Evolutionary conservation across 2,797 vertebrate genomes (phyloP).

Genomic region (Clangula hyemalis): DNA sequence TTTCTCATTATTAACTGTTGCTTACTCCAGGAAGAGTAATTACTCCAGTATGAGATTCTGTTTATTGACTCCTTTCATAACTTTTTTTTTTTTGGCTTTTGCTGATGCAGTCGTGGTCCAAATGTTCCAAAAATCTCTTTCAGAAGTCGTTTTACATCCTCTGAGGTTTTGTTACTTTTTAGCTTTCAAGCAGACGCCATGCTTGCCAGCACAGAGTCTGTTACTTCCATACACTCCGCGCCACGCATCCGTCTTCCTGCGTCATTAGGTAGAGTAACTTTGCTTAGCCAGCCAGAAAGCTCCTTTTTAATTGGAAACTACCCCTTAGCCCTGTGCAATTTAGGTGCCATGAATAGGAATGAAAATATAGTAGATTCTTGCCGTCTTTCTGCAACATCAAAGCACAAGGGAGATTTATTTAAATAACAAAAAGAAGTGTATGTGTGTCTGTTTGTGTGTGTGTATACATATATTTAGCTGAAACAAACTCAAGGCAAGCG

Average conservation of each 20-base stretch:
- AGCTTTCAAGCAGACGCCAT: neutral
- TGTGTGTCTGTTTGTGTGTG: neutral
- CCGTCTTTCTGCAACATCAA: neutral
- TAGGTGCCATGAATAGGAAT: neutral
- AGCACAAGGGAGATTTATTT: neutral
- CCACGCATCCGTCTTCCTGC: neutral
- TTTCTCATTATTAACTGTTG: constrained; percentile 32
- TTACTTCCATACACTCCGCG: neutral
- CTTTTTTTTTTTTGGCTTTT: neutral
- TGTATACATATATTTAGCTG: neutral
- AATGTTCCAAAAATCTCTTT: neutral
- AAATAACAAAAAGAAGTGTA: neutral
- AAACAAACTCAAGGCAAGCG: neutral
- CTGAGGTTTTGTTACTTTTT: neutral
- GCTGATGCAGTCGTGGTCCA: neutral
- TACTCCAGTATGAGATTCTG: neutral
- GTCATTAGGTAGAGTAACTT: neutral
- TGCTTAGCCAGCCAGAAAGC: neutral
- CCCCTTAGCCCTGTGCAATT: neutral
- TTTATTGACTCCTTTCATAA: neutral
- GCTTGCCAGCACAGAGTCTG: neutral
- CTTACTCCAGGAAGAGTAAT: constrained; percentile 24
- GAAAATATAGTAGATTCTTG: neutral
- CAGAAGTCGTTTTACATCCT: neutral
- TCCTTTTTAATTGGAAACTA: neutral